phyloP scores from a whole-genome alignment of 2,797 vertebrate genomes.

The Hippocampus kuda region DNA sequence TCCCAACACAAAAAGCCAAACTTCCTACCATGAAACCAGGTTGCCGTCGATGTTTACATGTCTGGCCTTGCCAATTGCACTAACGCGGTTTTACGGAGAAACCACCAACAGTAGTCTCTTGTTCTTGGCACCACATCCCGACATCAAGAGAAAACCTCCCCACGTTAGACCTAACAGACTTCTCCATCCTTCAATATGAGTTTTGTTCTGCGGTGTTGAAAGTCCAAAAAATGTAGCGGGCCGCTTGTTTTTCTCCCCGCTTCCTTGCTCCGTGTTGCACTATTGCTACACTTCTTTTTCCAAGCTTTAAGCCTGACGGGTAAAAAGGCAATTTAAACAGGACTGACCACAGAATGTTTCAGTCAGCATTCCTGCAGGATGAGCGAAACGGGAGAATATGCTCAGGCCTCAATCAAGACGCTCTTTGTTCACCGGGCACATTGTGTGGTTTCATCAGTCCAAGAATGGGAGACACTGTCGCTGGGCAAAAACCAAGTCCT shows the following conservation, averaged over 20 bases:
- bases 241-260: conserved; percentile 19
- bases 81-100: conserved; percentile 43
- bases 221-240: conserved; percentile 39
- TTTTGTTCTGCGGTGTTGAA: conserved; percentile 45
- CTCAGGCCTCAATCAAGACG: conserved; percentile 45
- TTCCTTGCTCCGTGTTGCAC: conserved; percentile 18
- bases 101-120: conserved; percentile 59
- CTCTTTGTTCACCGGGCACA: conserved; percentile 48
- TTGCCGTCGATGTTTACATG: conserved; percentile 14
- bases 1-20: neutral
- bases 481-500: conserved; percentile 30
- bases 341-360: conserved; percentile 46
- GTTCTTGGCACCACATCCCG: conserved; percentile 47
- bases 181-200: conserved; percentile 38
- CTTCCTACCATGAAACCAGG: neutral
- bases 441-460: conserved; percentile 24
- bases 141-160: conserved; percentile 29
- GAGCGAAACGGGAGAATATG: conserved; percentile 51
- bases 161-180: conserved; percentile 46
- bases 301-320: conserved; percentile 54
- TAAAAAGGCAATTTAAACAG: conserved; percentile 43
- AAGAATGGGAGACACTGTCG: conserved; percentile 14
- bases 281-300: conserved; percentile 40
- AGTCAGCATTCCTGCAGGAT: conserved; percentile 58
- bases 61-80: conserved; percentile 24